Evolutionary conservation across 2,113 vertebrate genomes (phyloP).

Genomic region (Thamnaconus septentrionalis): DNA sequence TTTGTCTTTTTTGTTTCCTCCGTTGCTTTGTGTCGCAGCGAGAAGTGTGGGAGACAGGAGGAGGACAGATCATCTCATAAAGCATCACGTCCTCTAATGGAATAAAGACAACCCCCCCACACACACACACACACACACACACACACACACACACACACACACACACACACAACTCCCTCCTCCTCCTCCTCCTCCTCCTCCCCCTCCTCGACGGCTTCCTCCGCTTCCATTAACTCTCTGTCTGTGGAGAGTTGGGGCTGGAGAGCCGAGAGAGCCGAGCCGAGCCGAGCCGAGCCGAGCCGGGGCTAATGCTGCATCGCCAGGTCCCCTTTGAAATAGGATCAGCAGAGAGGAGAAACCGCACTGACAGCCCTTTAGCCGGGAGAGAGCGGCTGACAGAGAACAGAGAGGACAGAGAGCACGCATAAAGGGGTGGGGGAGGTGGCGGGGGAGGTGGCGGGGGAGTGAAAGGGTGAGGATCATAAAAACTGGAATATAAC

Average conservation of each 20-base stretch:
- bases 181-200: slow-evolving; percentile 48
- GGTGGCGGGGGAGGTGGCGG: slow-evolving; percentile 14
- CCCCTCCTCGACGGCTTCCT: slow-evolving; percentile 41
- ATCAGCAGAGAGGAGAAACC: slow-evolving; percentile 72
- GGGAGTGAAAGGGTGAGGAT: slow-evolving; percentile 33
- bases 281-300: slow-evolving; percentile 44
- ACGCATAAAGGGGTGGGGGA: slow-evolving; percentile 27
- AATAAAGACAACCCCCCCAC: slow-evolving; percentile 49
- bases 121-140: too few relatives aligned
- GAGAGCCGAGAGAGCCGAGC: slow-evolving; percentile 61
- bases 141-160: neutral
- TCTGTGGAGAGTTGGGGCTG: slow-evolving; percentile 61
- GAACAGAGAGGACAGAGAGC: slow-evolving; percentile 1
- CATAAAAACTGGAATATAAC: slow-evolving; percentile 27
- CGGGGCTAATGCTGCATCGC: slow-evolving; percentile 70
- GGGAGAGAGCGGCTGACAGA: slow-evolving; percentile 62
- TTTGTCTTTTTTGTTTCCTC: slow-evolving; percentile 2
- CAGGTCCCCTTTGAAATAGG: slow-evolving; percentile 75
- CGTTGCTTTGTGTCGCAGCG: slow-evolving; percentile 1
- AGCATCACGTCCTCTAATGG: slow-evolving; percentile 66
- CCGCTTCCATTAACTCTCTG: slow-evolving; percentile 50
- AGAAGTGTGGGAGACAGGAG: slow-evolving; percentile 34
- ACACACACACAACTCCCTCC: slow-evolving; percentile 21
- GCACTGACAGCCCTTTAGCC: slow-evolving; percentile 72
- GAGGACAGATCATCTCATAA: slow-evolving; percentile 62